A percentile compares a stretch with the other conserved stretches of the same genome.
phyloP scores from a whole-genome alignment of 2,888 invertebrate species.

The Tinea trinotella region DNA sequence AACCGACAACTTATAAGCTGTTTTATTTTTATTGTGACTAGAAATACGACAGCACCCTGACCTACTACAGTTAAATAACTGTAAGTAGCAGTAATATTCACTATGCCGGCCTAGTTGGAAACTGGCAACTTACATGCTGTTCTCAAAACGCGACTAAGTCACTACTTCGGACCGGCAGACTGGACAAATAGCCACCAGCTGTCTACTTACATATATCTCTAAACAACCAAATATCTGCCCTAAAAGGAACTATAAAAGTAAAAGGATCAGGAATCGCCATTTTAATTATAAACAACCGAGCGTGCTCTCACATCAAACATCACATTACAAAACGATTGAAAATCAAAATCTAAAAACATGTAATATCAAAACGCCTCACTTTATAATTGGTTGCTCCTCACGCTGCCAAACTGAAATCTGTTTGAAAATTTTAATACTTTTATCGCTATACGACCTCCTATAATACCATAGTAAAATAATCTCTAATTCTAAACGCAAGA shows the following conservation, averaged over 20 bases:
- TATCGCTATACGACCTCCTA: slow-evolving; percentile 25
- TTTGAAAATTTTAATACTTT: slow-evolving; percentile 18
- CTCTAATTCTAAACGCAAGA: not conserved
- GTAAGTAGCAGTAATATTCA: too few species aligned
- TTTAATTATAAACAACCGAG: slow-evolving; percentile 63
- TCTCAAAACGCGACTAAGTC: too few species aligned
- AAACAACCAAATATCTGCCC: not conserved
- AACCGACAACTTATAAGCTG: too few species aligned
- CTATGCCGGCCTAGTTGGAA: too few species aligned
- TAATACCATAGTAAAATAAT: slow-evolving; percentile 25
- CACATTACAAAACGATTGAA: slow-evolving; percentile 60
- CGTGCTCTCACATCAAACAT: slow-evolving; percentile 37
- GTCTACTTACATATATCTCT: too few species aligned
- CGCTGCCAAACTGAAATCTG: slow-evolving; percentile 36
- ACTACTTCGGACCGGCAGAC: too few species aligned
- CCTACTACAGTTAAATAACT: too few species aligned
- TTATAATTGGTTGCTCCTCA: slow-evolving; percentile 62
- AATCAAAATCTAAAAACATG: slow-evolving; percentile 61
- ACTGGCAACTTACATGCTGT: too few species aligned
- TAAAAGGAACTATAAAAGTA: not conserved
- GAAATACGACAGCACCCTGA: too few species aligned
- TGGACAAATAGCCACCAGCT: too few species aligned
- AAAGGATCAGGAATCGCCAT: slow-evolving; percentile 54
- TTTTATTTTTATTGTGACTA: too few species aligned
- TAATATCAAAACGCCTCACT: slow-evolving; percentile 56